Evolutionary conservation across 2,113 vertebrate species (phyloP).

Genomic region (Hydrochoerus hydrochaeris): DNA sequence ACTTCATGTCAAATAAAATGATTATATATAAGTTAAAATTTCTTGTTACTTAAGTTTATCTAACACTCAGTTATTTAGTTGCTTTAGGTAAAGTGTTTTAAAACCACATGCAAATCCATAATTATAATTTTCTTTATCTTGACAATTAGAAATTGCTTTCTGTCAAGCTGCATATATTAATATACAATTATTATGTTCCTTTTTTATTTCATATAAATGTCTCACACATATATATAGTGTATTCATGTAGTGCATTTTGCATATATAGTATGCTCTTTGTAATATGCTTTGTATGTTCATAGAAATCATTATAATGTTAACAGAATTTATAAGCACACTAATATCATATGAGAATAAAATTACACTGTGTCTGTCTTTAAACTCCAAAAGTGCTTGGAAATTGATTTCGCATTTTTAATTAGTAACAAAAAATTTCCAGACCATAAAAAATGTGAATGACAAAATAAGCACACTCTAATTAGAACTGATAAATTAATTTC

Average conservation of each 20-base stretch:
- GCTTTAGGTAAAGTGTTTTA: not conserved
- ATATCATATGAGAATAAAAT: not conserved
- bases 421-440: slow-evolving; percentile 70
- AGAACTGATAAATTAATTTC: slow-evolving; percentile 73
- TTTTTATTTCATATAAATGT: not conserved
- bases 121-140: not conserved
- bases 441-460: slow-evolving; percentile 62
- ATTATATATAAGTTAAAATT: not conserved
- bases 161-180: not conserved
- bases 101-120: not conserved
- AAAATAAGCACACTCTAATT: slow-evolving; percentile 77
- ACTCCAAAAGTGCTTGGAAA: slow-evolving; percentile 51
- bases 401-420: slow-evolving; percentile 51
- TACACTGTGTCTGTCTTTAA: not conserved
- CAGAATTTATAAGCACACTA: not conserved
- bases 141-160: not conserved
- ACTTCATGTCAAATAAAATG: slow-evolving; percentile 13
- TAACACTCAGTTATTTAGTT: not conserved
- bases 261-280: not conserved
- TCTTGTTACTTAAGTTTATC: not conserved
- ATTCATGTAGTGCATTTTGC: not conserved
- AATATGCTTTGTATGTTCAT: not conserved
- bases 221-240: not conserved
- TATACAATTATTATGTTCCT: not conserved
- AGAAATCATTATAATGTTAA: not conserved